Evolutionary conservation across 1,140 invertebrate genomes (phyloP), one percentile per base, ranked within the genome.

Genomic region (Bicyclus anynana): DNA sequence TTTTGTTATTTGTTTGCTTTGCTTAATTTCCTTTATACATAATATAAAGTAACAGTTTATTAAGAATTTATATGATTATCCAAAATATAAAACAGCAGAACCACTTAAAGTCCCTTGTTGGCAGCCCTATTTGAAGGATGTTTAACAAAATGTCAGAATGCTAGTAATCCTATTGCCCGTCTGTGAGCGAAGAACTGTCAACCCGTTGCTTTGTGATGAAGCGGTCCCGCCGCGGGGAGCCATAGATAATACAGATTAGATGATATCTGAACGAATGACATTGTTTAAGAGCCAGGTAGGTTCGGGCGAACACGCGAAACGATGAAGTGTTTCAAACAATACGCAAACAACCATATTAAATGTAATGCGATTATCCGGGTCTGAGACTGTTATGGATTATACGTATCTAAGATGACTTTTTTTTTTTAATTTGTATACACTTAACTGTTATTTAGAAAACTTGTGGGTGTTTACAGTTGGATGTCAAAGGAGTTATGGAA

Each of bases 171-270:
- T 77, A 81, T 85, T 77, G 62, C 56, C 62, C 53, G 79, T 72
- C 65, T 67, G 74, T 72, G 78, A 76, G 75, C 75, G 60, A 74
- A 78, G 76, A 83, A 78, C 77, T 87, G 83, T 87, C 84, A 87
- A 86, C 83, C 84, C 84, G 77, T 84, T 84, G 76, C 77, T 86
- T 86, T 86, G 84, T 84, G 80, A 78, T 66, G 76, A 67, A 74
- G 76, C 80, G 79, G 65, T 69, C 69, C 65, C 81, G 49, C 82
- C 4, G 73, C 82, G 72, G 84, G 84, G 75, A 69, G 78, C 53
- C 77, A 59, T 69, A 84, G 82, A 87, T 87, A 80, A 83, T 75
- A 77, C 62, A 80, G 84, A 85, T 87, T 83, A 85, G 84, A 87
- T 87, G 72, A 77, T 79, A 85, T 85, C 80, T 80, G 52, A 63